Conservation (phyloP, 2,113 vertebrate species). For the Pagrus major region DNA sequence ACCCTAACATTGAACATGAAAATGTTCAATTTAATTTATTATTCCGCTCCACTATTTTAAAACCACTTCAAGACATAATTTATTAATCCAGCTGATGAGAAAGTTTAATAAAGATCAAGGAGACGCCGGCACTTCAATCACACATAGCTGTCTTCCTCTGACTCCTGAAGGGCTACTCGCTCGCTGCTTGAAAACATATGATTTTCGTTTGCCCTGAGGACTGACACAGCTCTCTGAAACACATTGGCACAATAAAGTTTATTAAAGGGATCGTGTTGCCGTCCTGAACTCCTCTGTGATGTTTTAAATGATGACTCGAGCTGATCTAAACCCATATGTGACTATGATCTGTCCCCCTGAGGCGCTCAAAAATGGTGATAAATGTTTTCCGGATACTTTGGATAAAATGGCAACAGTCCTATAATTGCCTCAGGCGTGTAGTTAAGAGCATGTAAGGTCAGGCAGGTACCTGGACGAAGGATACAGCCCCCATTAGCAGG, state of each 20-base stretch:
- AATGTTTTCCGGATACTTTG: slow-evolving; percentile 18
- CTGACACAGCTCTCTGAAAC: background rate
- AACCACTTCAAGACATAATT: background rate
- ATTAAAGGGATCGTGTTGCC: background rate
- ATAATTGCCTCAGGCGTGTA: slow-evolving; percentile 55
- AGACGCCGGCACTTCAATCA: background rate
- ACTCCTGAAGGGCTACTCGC: background rate
- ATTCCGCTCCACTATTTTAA: background rate
- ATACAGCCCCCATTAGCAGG: slow-evolving; percentile 40
- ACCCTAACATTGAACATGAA: too few relatives aligned
- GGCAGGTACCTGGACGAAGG: slow-evolving; percentile 1
- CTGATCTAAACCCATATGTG: background rate
- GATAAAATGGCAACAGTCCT: slow-evolving; percentile 7
- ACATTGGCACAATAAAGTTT: background rate
- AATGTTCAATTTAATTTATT: background rate
- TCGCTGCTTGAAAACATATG: background rate
- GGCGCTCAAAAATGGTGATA: slow-evolving; percentile 1
- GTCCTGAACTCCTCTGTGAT: background rate
- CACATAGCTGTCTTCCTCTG: background rate
- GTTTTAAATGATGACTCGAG: background rate
- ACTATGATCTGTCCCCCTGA: background rate
- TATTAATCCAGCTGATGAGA: background rate
- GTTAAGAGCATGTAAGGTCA: slow-evolving; percentile 42
- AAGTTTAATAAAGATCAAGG: background rate
- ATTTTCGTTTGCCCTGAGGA: background rate